Conservation (phyloP, 2,888 invertebrate species). For the Cylindroiulus punctatus region DNA sequence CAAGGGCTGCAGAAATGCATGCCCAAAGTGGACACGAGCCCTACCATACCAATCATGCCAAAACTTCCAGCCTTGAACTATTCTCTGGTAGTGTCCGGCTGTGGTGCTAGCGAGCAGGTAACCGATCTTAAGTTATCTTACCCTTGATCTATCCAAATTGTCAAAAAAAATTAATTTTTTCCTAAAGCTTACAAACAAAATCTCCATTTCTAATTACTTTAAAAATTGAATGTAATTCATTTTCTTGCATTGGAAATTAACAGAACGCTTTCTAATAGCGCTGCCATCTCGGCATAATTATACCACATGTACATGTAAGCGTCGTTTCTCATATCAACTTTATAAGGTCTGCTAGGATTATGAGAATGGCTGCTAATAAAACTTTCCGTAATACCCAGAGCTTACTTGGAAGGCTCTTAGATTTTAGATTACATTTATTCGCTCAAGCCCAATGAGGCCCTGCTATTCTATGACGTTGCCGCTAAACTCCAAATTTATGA, state of each 20-base stretch:
- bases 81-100: background rate
- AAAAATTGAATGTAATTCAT: background rate
- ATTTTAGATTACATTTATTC: constrained; percentile 31
- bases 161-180: too few species aligned
- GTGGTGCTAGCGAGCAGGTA: background rate
- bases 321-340: constrained; percentile 5
- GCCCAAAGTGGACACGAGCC: background rate
- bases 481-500: constrained; percentile 34
- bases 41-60: background rate
- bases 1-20: background rate
- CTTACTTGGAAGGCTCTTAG: constrained; percentile 32
- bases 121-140: background rate
- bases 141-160: too few species aligned
- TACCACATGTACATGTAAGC: background rate
- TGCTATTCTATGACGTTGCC: background rate
- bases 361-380: background rate
- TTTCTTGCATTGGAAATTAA: background rate
- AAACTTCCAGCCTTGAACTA: background rate
- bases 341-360: constrained; percentile 29
- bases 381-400: constrained; percentile 34
- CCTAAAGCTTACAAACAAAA: too few species aligned
- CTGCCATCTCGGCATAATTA: constrained; percentile 11
- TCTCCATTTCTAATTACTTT: too few species aligned
- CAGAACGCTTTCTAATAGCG: background rate
- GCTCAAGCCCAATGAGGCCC: background rate